Evolutionary conservation across 1,140 invertebrate genomes (phyloP).

Genomic region (Lordiphosa stackelbergi): DNA sequence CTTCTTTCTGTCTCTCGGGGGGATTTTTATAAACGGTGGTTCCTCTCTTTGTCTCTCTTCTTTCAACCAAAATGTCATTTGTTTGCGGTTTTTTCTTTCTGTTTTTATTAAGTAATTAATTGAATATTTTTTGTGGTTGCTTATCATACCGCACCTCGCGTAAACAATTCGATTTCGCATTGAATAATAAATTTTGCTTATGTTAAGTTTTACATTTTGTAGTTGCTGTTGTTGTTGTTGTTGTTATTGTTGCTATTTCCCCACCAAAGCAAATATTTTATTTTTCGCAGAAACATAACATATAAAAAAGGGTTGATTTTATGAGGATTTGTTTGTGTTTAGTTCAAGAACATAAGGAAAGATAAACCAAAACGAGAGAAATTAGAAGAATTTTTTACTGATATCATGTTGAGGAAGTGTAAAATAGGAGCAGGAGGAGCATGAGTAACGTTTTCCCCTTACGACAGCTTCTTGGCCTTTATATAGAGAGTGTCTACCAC

Average conservation of each 20-base stretch:
- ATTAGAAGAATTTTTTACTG: too few relatives aligned
- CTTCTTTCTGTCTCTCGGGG: too few relatives aligned
- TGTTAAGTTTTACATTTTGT: constrained; percentile 36
- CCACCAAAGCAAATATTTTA: constrained; percentile 32
- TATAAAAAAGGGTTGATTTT: constrained; percentile 25
- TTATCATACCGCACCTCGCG: constrained; percentile 52
- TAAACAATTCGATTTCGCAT: constrained; percentile 47
- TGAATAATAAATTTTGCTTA: constrained; percentile 61
- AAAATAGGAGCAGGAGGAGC: not conserved
- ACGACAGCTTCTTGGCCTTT: constrained; percentile 98
- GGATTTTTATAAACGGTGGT: too few relatives aligned
- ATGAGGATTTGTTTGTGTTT: constrained; percentile 8
- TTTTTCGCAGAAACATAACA: constrained; percentile 43
- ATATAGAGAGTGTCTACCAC: constrained; percentile 98
- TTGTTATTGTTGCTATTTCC: constrained; percentile 6
- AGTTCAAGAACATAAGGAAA: constrained; percentile 26
- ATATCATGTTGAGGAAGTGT: constrained; percentile 10
- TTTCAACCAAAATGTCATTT: not conserved
- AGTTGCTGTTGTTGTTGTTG: constrained; percentile 33
- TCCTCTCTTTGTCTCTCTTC: not conserved
- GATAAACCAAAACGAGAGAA: constrained; percentile 28
- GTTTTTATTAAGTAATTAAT: constrained; percentile 60
- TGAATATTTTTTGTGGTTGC: constrained; percentile 54
- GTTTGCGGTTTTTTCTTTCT: constrained; percentile 17
- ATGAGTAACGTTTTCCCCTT: constrained; percentile 76